Base-by-base conservation (phyloP, 2,113 vertebrate species). In the Crotalus horridus region DNA sequence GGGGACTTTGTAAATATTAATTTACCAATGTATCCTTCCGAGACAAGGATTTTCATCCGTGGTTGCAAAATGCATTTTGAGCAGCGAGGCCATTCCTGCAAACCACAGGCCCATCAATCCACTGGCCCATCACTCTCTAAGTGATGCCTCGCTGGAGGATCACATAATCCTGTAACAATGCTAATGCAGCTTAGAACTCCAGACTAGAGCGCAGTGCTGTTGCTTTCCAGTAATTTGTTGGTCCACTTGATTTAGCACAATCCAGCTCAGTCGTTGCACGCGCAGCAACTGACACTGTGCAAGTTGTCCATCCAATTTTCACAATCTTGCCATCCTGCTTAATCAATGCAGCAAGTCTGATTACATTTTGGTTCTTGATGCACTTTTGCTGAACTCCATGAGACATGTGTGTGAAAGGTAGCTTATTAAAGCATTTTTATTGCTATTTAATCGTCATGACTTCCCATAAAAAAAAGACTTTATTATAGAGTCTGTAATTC, bases 231-330 rank as follows among this genome's bases (percentile, higher is more conserved):
- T 85, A n/a, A 26, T 86, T 4, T 87, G 90, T n/a, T 21, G 89
- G 85, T 92, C 94, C 88, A 89, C 94, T 90, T 13, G 94, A 61
- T 26, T 92, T 92, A 94, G 85, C 2, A 1, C 1, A 39, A 94
- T 94, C 69, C 96, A 94, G 93, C 61, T 95, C 94, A 59, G 93
- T 86, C 43, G 95, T 85, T 39, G 61, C 86, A 69, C 87, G 39
- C 33, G 20, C 59, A 93, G 58, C 89, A 91, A 89, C 20, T 89
- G 88, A 94, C 87, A 43, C 48, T 92, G 88, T 89, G 96, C 95
- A 93, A 92, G 93, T 92, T 94, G 94, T 29, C 90, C 15, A 74
- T 21, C 54, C 23, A 11, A 88, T 89, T 69, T 55, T 89, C 94
- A 53, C 59, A 95, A 58, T 69, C 85, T 51, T 89, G 1, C 89